phyloP scores from a whole-genome alignment of 2,797 vertebrate genomes.

The Diceros bicornis region DNA sequence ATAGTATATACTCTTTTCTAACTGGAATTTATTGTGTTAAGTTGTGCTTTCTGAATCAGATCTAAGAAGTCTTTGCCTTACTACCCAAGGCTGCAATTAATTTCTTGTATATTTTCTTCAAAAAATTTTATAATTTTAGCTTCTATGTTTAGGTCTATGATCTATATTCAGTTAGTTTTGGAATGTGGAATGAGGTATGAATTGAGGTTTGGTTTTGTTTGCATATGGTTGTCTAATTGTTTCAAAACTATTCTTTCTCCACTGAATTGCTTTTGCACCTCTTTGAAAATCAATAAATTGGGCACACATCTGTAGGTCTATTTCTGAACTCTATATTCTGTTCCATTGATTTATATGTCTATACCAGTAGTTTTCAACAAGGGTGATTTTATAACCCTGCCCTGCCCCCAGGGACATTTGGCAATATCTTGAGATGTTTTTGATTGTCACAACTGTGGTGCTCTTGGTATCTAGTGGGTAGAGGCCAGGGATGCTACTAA shows the following conservation, averaged over 20 bases:
- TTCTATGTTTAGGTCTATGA: too few species aligned
- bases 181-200: too few species aligned
- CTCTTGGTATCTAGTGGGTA: too few species aligned
- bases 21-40: background rate
- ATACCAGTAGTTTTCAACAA: background rate
- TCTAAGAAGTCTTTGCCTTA: background rate
- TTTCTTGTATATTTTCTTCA: background rate
- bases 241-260: background rate
- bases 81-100: background rate
- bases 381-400: background rate
- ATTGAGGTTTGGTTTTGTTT: background rate
- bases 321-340: background rate
- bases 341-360: background rate
- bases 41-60: background rate
- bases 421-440: too few species aligned
- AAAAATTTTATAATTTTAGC: background rate
- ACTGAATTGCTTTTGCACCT: background rate
- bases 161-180: too few species aligned
- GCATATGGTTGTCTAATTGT: background rate
- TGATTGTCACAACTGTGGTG: background rate
- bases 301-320: background rate
- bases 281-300: background rate
- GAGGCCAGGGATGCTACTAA: too few species aligned
- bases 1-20: background rate
- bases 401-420: too few species aligned